phyloP scores from a whole-genome alignment of 2,888 invertebrate species.

The Eupeodes latifasciatus region DNA sequence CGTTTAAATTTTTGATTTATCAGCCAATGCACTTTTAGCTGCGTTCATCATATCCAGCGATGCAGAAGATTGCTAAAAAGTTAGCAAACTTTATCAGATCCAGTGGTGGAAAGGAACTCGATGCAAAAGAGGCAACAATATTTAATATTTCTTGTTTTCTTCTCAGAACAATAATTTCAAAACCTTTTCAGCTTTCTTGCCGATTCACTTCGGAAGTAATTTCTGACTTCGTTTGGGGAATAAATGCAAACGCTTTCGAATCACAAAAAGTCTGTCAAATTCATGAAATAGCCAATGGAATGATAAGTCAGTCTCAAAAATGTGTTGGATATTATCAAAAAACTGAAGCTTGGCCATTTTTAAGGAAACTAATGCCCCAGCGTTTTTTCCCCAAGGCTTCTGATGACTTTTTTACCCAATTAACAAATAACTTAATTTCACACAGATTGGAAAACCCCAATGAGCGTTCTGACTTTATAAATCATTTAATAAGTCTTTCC shows the following conservation, averaged over 20 bases:
- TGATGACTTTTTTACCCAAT: constrained; percentile 59
- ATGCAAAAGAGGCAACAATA: constrained; percentile 81
- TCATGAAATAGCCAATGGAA: constrained; percentile 71
- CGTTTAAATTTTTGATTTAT: neutral
- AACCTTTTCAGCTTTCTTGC: constrained; percentile 77
- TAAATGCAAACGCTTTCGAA: constrained; percentile 81
- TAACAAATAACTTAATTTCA: constrained; percentile 76
- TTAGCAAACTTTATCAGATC: constrained; percentile 82
- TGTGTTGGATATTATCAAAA: constrained; percentile 77
- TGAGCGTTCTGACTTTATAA: constrained; percentile 78
- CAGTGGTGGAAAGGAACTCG: constrained; percentile 79
- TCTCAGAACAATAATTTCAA: too few species aligned
- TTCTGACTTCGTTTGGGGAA: constrained; percentile 83
- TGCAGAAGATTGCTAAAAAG: constrained; percentile 82
- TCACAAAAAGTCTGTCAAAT: constrained; percentile 51
- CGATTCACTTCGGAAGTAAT: constrained; percentile 82
- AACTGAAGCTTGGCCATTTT: constrained; percentile 77
- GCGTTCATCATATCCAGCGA: constrained; percentile 84
- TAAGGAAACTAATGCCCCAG: constrained; percentile 75
- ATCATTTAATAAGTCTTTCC: constrained; percentile 79
- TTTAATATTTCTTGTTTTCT: too few species aligned
- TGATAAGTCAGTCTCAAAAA: constrained; percentile 73
- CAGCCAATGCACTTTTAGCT: constrained; percentile 66
- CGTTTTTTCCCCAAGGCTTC: constrained; percentile 74
- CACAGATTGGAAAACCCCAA: constrained; percentile 59